Conservation (phyloP, 2,888 invertebrate genomes). For the Drosophila emarginata region DNA sequence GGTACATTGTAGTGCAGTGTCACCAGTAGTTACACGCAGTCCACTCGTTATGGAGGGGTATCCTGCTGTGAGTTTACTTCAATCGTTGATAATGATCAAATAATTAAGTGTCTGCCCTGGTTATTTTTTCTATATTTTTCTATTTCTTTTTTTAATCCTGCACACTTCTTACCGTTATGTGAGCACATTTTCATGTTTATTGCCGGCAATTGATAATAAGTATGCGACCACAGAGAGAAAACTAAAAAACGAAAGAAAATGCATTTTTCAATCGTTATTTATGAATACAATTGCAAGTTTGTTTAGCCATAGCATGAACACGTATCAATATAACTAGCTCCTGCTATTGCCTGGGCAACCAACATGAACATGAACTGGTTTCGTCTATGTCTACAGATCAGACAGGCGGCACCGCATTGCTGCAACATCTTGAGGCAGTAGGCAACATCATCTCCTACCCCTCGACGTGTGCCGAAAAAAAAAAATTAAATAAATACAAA, state of each 20-base stretch:
- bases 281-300: slow-evolving; percentile 73
- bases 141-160: slow-evolving; percentile 18
- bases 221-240: slow-evolving; percentile 46
- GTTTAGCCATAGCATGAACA: slow-evolving; percentile 46
- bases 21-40: slow-evolving; percentile 13
- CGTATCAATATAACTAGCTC: slow-evolving; percentile 69
- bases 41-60: slow-evolving; percentile 37
- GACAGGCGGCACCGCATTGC: slow-evolving; percentile 50
- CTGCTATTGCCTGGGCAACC: slow-evolving; percentile 8
- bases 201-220: slow-evolving; percentile 75
- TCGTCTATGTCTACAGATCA: slow-evolving; percentile 31
- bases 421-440: slow-evolving; percentile 19
- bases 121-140: too few species aligned
- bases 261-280: slow-evolving; percentile 75
- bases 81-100: slow-evolving; percentile 27
- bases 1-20: neutral
- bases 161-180: slow-evolving; percentile 43
- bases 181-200: slow-evolving; percentile 70
- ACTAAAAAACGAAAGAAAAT: too few species aligned
- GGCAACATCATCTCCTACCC: slow-evolving; percentile 10
- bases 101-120: slow-evolving; percentile 36
- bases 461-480: slow-evolving; percentile 62
- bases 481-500: too few species aligned
- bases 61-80: neutral
- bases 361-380: slow-evolving; percentile 64